A percentile compares a stretch with the other conserved stretches of the same genome.
Conservation (phyloP, 2,113 vertebrate species). For the Cichladusa arquata region DNA sequence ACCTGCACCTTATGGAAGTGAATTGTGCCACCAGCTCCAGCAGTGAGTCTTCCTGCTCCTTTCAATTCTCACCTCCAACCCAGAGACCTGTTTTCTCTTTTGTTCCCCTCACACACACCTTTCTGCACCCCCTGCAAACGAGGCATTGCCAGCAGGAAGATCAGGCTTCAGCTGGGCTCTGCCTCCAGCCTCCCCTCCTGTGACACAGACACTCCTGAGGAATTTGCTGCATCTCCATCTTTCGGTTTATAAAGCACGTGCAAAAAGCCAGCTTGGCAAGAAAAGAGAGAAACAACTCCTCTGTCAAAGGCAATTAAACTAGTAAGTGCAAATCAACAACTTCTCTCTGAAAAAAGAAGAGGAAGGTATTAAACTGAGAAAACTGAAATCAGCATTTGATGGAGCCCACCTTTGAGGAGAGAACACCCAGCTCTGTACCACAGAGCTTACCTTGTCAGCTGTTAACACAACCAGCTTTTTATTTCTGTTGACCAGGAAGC, state of each 20-base stretch:
- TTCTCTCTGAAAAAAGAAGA: not conserved
- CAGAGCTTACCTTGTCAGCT: not conserved
- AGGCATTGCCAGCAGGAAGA: not conserved
- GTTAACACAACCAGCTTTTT: not conserved
- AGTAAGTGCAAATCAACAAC: not conserved
- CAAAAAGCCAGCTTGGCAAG: not conserved
- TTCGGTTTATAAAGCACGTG: not conserved
- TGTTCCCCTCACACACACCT: not conserved
- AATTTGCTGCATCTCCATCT: not conserved
- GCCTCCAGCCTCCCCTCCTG: not conserved
- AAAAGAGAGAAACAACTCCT: not conserved
- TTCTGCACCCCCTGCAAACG: not conserved
- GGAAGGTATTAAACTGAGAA: not conserved
- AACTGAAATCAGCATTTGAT: not conserved
- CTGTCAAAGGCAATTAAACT: not conserved
- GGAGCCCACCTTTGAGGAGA: not conserved
- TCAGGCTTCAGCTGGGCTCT: not conserved
- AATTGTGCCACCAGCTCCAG: not conserved
- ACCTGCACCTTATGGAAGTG: not conserved
- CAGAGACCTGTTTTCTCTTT: not conserved
- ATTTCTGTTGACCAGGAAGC: not conserved
- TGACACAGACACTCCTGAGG: not conserved
- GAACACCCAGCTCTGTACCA: not conserved
- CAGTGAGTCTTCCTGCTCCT: not conserved
- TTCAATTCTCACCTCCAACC: not conserved